Conservation (phyloP, 1,140 invertebrate species). For the Hydropsyche tenuis region DNA sequence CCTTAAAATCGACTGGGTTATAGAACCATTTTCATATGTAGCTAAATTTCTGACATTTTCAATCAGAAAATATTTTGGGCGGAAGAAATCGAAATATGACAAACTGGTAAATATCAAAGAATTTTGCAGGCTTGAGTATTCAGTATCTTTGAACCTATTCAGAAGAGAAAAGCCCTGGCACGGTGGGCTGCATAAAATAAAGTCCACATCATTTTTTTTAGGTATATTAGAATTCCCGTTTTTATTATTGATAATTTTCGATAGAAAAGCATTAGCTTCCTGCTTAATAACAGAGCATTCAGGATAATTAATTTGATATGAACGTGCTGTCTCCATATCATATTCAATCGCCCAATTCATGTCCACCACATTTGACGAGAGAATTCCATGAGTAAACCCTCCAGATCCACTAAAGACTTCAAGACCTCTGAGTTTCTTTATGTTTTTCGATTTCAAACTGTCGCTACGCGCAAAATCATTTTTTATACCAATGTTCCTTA, state of each 20-base stretch:
- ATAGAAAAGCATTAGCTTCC: constrained; percentile 74
- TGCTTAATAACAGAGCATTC: constrained; percentile 71
- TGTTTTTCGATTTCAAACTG: background rate
- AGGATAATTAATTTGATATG: constrained; percentile 75
- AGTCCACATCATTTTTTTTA: constrained; percentile 75
- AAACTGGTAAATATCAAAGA: constrained; percentile 77
- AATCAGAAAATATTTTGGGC: constrained; percentile 77
- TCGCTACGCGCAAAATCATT: background rate
- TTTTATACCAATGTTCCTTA: background rate
- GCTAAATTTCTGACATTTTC: constrained; percentile 85
- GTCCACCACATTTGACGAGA: constrained; percentile 68
- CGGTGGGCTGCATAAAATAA: constrained; percentile 80
- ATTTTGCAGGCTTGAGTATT: constrained; percentile 82
- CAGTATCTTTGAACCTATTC: constrained; percentile 78
- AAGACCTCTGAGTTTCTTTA: constrained; percentile 61
- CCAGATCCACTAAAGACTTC: constrained; percentile 85
- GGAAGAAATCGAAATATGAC: constrained; percentile 80
- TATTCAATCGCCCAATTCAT: constrained; percentile 79
- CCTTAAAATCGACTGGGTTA: constrained; percentile 75
- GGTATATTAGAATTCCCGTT: constrained; percentile 60
- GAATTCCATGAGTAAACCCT: constrained; percentile 70
- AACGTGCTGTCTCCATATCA: constrained; percentile 73
- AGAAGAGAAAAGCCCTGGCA: constrained; percentile 85
- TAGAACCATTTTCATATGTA: constrained; percentile 71
- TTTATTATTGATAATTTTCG: constrained; percentile 63